phyloP scores from a whole-genome alignment of 2,888 invertebrate species.

The Nemotelus pantherinus region DNA sequence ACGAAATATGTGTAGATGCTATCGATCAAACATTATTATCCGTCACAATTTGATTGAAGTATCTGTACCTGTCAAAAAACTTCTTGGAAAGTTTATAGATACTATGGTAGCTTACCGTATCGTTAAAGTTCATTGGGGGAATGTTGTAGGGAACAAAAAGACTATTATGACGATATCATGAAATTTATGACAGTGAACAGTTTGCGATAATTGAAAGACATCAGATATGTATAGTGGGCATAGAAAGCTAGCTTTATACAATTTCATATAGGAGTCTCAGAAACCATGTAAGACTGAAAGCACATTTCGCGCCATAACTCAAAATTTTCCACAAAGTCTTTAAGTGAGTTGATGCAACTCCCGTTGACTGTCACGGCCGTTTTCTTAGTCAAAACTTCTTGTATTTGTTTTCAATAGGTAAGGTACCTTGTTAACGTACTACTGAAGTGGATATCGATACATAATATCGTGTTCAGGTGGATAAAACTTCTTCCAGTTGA shows the following conservation, averaged over 20 bases:
- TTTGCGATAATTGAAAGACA: too few relatives aligned
- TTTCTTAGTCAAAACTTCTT: too few relatives aligned
- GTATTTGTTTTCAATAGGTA: too few relatives aligned
- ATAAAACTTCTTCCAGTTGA: slow-evolving; percentile 12
- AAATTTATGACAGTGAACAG: neutral
- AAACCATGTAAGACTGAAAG: too few relatives aligned
- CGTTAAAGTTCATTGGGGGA: neutral
- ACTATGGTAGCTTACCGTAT: slow-evolving; percentile 14
- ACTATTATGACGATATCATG: slow-evolving; percentile 5
- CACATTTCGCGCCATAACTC: too few relatives aligned
- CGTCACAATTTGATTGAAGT: slow-evolving; percentile 42
- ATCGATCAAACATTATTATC: slow-evolving; percentile 43
- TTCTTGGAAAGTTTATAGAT: slow-evolving; percentile 30
- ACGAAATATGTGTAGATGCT: slow-evolving; percentile 10
- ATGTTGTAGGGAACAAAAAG: slow-evolving; percentile 8
- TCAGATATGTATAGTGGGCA: too few relatives aligned
- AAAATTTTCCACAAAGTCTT: too few relatives aligned
- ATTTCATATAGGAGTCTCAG: too few relatives aligned
- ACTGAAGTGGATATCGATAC: neutral
- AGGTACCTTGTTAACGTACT: too few relatives aligned
- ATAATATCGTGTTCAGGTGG: neutral
- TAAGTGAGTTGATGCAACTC: too few relatives aligned
- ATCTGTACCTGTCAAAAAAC: slow-evolving; percentile 38
- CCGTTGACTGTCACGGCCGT: too few relatives aligned
- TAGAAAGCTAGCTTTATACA: too few relatives aligned